Percentiles rank a stretch among this genome's conserved stretches.
phyloP scores from a whole-genome alignment of 2,888 invertebrate species.

The Danaus chrysippus region DNA sequence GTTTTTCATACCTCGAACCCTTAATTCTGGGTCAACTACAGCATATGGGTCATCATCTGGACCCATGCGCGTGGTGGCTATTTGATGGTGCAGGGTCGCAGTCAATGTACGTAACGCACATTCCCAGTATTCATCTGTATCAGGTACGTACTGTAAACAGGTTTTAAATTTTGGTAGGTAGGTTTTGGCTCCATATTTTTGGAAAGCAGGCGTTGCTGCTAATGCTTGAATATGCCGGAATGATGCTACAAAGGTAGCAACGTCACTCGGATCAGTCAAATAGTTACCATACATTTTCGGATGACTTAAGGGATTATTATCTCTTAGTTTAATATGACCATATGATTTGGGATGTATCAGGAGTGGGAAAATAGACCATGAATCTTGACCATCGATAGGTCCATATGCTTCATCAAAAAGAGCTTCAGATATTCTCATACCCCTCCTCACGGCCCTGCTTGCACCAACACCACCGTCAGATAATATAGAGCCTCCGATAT shows the following conservation, averaged over 20 bases:
- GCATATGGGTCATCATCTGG: slow-evolving; percentile 79
- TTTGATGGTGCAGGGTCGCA: slow-evolving; percentile 82
- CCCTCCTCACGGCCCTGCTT: slow-evolving; percentile 69
- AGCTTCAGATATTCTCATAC: slow-evolving; percentile 77
- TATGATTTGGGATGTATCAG: slow-evolving; percentile 86
- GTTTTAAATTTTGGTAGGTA: slow-evolving; percentile 73
- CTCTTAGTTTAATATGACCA: slow-evolving; percentile 83
- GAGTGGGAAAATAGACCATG: slow-evolving; percentile 82
- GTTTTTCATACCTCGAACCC: slow-evolving; percentile 79
- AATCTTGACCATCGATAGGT: slow-evolving; percentile 75
- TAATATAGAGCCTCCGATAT: slow-evolving; percentile 80
- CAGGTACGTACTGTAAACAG: slow-evolving; percentile 70
- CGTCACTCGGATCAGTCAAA: slow-evolving; percentile 80
- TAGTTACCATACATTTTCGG: slow-evolving; percentile 91
- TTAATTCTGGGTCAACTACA: slow-evolving; percentile 81
- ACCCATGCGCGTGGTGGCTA: slow-evolving; percentile 86
- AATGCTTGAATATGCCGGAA: slow-evolving; percentile 81
- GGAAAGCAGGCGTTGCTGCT: slow-evolving; percentile 78
- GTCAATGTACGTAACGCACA: slow-evolving; percentile 82
- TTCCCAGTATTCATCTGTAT: slow-evolving; percentile 84
- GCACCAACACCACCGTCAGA: slow-evolving; percentile 74
- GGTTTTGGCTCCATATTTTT: slow-evolving; percentile 74
- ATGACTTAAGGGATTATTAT: slow-evolving; percentile 85
- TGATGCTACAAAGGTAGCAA: slow-evolving; percentile 79
- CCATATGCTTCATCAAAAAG: slow-evolving; percentile 78